Base-by-base conservation (phyloP, 1,140 invertebrate species). In the Mylabris phalerata region DNA sequence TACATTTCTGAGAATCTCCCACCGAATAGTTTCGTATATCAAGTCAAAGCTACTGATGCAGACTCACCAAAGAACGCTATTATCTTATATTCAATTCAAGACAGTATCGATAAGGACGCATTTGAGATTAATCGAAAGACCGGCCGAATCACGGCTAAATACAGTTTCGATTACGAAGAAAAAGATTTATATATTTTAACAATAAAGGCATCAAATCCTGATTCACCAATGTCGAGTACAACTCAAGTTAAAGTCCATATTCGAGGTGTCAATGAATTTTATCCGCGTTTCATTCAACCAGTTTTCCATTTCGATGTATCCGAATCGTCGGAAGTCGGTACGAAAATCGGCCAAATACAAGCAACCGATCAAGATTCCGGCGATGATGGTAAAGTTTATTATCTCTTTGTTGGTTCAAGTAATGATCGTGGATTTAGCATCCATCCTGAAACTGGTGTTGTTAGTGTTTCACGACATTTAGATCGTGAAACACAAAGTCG, bases 261-360 rank as follows among this genome's bases (percentile, higher is more conserved):
- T 6, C 89, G 86, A 0, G 92, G 94, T 0, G 85, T 92, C 0
- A 98, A 98, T 74, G 95, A 98, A 75, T 97, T 83, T 69, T 92
- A 86, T 75, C 95, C 95, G 0, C 84, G 86, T 64, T 99, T 98
- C 71, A 79, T 92, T 44, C 88, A 95, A 74, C 86, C 91, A 0
- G 87, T 91, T 0, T 98, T 98, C 70, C 87, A 92, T 65, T 94
- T 98, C 74, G 88, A 92, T 67, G 91, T 98, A 5, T 95, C 92
- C 7, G 95, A 98, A 76, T 93, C 92, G 26, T 89, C 92, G 0
- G 83, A 87, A 55, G 83, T 95, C 9, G 93, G 93, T 5, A 90
- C 89, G 3, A 84, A 84, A 19, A 86, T 98, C 24, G 94, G 94
- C 4, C 79, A 82, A 11, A 86, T 98, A 38, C 85, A 88, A 74